These are phyloP conservation scores for Meliscaeva auricollis DNA, from an alignment of 2,888 invertebrate genomes.

Conservation along the genomic window DNA sequence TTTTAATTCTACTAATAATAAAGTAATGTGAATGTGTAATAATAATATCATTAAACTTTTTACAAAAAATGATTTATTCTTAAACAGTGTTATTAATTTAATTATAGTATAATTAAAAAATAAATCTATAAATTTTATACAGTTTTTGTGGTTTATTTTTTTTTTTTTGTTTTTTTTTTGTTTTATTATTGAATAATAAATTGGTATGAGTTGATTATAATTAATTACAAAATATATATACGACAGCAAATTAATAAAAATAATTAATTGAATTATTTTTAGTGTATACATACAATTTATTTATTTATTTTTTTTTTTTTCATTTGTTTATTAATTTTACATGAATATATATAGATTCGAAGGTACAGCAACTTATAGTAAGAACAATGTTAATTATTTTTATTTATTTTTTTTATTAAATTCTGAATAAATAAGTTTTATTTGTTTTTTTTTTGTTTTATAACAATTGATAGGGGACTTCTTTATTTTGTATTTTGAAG, in stretches of 20 bases:
- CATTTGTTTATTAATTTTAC: constrained; percentile 39
- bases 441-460: constrained; percentile 47
- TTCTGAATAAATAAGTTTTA: constrained; percentile 66
- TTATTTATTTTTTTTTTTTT: constrained; percentile 14
- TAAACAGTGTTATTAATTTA: constrained; percentile 44
- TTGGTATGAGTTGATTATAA: constrained; percentile 18
- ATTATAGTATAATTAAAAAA: constrained; percentile 57
- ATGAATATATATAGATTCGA: constrained; percentile 68
- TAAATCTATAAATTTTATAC: constrained; percentile 56
- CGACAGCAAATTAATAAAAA: constrained; percentile 59
- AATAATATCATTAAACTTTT: constrained; percentile 57
- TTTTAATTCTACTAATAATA: constrained; percentile 16
- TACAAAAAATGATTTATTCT: constrained; percentile 62
- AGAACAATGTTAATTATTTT: constrained; percentile 53
- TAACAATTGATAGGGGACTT: constrained; percentile 69
- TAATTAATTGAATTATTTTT: constrained; percentile 24
- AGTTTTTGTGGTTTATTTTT: constrained; percentile 22
- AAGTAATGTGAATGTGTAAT: constrained; percentile 33
- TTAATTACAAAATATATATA: constrained; percentile 61
- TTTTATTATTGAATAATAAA: constrained; percentile 53
- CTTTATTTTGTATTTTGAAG: constrained; percentile 43
- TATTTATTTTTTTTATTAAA: constrained; percentile 30
- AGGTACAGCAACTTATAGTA: constrained; percentile 76
- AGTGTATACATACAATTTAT: constrained; percentile 38
- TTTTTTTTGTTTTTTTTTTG: constrained; percentile 12